Evolutionary conservation across 2,113 vertebrate genomes (phyloP).

Genomic region (Otis tarda): DNA sequence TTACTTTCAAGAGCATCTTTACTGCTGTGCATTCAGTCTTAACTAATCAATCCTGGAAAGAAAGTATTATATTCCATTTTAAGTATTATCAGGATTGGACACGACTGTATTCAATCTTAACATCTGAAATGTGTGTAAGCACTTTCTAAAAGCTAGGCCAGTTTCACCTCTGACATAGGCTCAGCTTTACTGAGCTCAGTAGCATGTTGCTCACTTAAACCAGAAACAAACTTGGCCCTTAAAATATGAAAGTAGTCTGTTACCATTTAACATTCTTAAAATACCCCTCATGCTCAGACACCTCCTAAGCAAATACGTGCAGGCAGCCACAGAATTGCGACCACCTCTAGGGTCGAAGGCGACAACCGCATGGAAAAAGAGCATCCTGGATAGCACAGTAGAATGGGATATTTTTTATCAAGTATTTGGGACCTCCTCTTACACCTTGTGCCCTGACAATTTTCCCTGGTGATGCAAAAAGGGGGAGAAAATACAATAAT

Average conservation of each 20-base stretch:
- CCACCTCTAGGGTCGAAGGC: rapidly evolving
- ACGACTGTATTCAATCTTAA: not conserved
- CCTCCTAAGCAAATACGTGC: not conserved
- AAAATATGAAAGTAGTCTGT: not conserved
- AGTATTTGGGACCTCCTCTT: not conserved
- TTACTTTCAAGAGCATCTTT: not conserved
- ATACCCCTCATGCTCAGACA: not conserved
- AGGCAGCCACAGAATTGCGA: not conserved
- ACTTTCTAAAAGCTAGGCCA: not conserved
- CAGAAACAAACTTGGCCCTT: not conserved
- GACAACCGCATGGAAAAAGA: not conserved
- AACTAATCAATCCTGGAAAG: not conserved
- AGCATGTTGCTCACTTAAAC: not conserved
- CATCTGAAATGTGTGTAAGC: not conserved
- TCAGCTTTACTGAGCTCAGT: not conserved
- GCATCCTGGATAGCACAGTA: not conserved
- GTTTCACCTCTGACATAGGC: not conserved
- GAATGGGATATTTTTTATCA: not conserved
- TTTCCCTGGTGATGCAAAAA: not conserved
- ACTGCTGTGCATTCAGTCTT: not conserved
- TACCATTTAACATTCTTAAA: constrained; percentile 15
- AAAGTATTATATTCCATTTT: not conserved
- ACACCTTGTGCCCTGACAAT: not conserved
- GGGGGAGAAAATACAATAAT: not conserved
- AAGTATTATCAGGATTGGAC: not conserved